These are phyloP conservation scores for Trichechus manatus DNA, from an alignment of 2,113 vertebrate species.

Conservation along the genomic window DNA sequence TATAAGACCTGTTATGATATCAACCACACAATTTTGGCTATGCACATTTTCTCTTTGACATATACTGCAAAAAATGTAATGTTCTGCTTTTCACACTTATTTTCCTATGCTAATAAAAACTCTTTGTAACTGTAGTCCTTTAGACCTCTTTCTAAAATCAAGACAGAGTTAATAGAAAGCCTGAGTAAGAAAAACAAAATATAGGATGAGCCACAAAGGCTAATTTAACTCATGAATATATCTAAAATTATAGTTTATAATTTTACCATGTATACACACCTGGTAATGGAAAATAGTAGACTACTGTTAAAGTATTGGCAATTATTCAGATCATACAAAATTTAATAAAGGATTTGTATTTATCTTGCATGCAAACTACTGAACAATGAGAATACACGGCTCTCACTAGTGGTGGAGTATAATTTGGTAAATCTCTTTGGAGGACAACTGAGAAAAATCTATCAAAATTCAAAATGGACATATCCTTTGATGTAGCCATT, in stretches of 20 bases:
- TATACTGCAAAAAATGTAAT: background rate
- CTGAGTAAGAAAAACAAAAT: slow-evolving; percentile 41
- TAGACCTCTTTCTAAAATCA: slow-evolving; percentile 40
- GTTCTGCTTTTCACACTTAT: slow-evolving; percentile 39
- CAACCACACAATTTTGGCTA: slow-evolving; percentile 42
- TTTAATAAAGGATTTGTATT: slow-evolving; percentile 47
- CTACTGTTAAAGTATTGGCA: background rate
- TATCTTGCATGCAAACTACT: background rate
- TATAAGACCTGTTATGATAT: background rate
- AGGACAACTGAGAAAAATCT: slow-evolving; percentile 26
- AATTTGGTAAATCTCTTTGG: slow-evolving; percentile 20
- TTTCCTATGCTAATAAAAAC: slow-evolving; percentile 54
- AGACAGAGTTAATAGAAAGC: slow-evolving; percentile 24
- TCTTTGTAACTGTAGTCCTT: background rate
- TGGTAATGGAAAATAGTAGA: slow-evolving; percentile 23
- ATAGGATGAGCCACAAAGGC: background rate
- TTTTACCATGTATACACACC: background rate
- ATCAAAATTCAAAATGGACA: slow-evolving; percentile 32
- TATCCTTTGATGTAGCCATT: background rate
- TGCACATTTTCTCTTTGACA: slow-evolving; percentile 26
- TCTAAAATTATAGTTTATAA: slow-evolving; percentile 6
- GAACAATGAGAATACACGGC: slow-evolving; percentile 19
- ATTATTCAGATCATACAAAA: background rate
- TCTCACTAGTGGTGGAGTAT: background rate
- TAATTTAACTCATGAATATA: slow-evolving; percentile 9